Conservation (phyloP, 2,888 invertebrate species). For the Rhaphigaster nebulosa region DNA sequence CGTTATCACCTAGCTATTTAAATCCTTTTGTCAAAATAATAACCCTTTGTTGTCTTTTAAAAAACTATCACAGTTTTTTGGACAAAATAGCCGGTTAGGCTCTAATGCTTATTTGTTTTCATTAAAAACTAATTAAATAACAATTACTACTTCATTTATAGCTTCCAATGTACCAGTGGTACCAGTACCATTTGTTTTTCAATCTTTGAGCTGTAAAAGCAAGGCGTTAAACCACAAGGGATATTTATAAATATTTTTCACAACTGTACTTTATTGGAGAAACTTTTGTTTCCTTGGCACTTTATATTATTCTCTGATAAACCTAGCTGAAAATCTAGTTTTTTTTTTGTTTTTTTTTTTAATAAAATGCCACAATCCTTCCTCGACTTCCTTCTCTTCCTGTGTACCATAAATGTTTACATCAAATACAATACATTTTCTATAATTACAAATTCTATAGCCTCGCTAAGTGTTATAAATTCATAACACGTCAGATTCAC, state of each 20-base stretch:
- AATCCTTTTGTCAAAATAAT: neutral
- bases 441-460: neutral
- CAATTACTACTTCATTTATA: slow-evolving; percentile 30
- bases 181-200: slow-evolving; percentile 35
- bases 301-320: neutral
- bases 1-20: neutral
- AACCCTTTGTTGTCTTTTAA: slow-evolving; percentile 28
- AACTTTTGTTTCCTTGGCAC: neutral
- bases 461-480: neutral
- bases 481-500: neutral
- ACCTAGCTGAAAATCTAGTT: neutral
- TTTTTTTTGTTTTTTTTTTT: neutral
- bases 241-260: neutral
- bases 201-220: slow-evolving; percentile 42
- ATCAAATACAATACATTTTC: slow-evolving; percentile 40
- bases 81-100: slow-evolving; percentile 33
- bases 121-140: neutral
- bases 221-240: neutral
- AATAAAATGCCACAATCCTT: neutral
- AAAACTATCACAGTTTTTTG: slow-evolving; percentile 49
- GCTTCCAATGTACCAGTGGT: neutral
- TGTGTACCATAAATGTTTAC: slow-evolving; percentile 9
- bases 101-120: slow-evolving; percentile 40
- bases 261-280: neutral
- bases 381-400: neutral